Percentiles rank a stretch among this genome's conserved stretches.
Evolutionary conservation across 2,888 invertebrate species (phyloP).

Genomic region (Chorisops tibialis): DNA sequence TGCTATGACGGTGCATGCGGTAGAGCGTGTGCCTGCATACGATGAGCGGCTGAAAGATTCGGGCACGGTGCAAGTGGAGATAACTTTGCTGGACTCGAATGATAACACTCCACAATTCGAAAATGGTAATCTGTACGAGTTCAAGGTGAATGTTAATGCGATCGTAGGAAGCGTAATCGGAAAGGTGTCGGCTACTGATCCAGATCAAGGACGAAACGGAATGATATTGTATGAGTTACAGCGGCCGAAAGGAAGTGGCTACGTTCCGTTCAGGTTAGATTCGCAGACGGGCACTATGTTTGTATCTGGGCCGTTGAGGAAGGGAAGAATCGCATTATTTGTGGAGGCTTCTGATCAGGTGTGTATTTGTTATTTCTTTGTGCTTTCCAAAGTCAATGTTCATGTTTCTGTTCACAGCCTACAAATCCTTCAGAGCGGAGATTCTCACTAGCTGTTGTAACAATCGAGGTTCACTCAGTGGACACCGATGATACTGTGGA

Average conservation of each 20-base stretch:
- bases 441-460: slow-evolving; percentile 80
- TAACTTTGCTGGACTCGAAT: slow-evolving; percentile 82
- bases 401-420: slow-evolving; percentile 54
- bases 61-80: slow-evolving; percentile 70
- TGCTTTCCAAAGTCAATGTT: background rate
- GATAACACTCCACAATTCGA: slow-evolving; percentile 87
- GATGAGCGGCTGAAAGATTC: slow-evolving; percentile 44
- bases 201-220: slow-evolving; percentile 68
- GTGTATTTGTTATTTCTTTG: slow-evolving; percentile 9
- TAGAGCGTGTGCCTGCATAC: slow-evolving; percentile 68
- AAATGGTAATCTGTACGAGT: slow-evolving; percentile 79
- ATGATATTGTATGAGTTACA: slow-evolving; percentile 72
- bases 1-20: slow-evolving; percentile 72
- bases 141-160: slow-evolving; percentile 66
- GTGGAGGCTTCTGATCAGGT: slow-evolving; percentile 75
- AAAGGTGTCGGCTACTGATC: slow-evolving; percentile 76
- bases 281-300: slow-evolving; percentile 66
- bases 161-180: slow-evolving; percentile 71
- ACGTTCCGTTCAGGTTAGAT: slow-evolving; percentile 70
- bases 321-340: slow-evolving; percentile 75
- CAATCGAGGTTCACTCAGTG: slow-evolving; percentile 66
- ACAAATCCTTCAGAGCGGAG: slow-evolving; percentile 78
- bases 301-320: slow-evolving; percentile 61
- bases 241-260: slow-evolving; percentile 62
- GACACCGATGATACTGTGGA: slow-evolving; percentile 61